phyloP scores from a whole-genome alignment of 2,797 vertebrate species.

The Acanthis flammea region DNA sequence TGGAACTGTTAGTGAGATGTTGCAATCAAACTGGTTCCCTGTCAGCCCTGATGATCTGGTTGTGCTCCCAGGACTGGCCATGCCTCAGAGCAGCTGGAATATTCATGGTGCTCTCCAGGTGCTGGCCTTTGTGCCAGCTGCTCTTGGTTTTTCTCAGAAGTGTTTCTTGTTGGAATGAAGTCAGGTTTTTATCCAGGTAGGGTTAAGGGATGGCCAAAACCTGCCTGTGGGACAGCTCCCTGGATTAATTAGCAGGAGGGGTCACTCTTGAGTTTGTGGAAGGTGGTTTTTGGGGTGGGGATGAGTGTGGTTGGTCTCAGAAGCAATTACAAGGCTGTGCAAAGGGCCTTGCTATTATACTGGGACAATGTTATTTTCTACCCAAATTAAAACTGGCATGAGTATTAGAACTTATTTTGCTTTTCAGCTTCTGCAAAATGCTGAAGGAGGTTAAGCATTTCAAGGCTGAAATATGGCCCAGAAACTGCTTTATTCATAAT shows the following conservation, averaged over 20 bases:
- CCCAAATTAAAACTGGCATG: not conserved
- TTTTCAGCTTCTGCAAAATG: not conserved
- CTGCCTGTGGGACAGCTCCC: not conserved
- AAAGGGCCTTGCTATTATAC: not conserved
- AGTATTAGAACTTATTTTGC: not conserved
- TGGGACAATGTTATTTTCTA: not conserved
- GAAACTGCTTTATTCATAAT: not conserved
- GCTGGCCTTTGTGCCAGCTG: not conserved
- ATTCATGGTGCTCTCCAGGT: not conserved
- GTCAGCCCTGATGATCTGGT: not conserved
- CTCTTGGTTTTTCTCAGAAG: not conserved
- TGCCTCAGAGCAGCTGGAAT: not conserved
- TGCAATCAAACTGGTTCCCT: not conserved
- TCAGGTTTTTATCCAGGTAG: not conserved
- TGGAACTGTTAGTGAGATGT: not conserved
- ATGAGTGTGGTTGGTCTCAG: not conserved
- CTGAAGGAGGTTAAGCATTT: not conserved
- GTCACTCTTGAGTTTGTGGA: conserved; percentile 18
- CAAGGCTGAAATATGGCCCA: not conserved
- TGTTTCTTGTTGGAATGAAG: not conserved
- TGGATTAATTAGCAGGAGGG: conserved; percentile 3
- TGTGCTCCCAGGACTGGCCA: not conserved
- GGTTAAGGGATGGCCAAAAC: not conserved
- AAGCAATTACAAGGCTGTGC: not conserved
- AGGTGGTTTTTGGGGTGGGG: conserved; percentile 7